Conservation (phyloP, 2,113 vertebrate genomes). For the Typhlomys cinereus region DNA sequence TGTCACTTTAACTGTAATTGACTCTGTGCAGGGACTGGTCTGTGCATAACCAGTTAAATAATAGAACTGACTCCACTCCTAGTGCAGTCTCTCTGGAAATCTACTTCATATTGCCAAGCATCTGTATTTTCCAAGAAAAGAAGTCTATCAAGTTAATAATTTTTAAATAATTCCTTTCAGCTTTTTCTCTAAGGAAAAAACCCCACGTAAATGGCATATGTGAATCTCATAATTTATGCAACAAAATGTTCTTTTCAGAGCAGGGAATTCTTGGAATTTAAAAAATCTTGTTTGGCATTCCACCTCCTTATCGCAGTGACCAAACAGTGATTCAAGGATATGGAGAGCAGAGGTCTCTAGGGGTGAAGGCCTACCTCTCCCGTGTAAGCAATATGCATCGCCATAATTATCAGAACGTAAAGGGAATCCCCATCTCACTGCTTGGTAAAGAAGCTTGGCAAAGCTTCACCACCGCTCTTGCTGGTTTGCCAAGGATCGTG, state of each 20-base stretch:
- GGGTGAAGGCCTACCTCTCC: not conserved
- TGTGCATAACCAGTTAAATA: not conserved
- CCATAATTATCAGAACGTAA: not conserved
- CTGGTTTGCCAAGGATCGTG: not conserved
- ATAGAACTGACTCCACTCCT: not conserved
- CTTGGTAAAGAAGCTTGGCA: constrained; percentile 14
- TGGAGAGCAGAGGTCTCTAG: not conserved
- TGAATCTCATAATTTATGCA: constrained; percentile 40
- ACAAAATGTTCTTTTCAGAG: constrained; percentile 56
- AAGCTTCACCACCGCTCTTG: not conserved
- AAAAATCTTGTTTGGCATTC: constrained; percentile 65
- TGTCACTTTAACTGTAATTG: not conserved
- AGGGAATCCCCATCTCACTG: not conserved
- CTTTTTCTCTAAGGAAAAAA: constrained; percentile 39
- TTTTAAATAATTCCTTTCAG: constrained; percentile 8
- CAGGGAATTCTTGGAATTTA: constrained; percentile 56
- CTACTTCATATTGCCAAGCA: not conserved
- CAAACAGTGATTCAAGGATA: not conserved
- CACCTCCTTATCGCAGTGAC: constrained; percentile 53
- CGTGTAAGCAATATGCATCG: not conserved
- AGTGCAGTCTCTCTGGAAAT: not conserved
- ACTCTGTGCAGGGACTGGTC: not conserved
- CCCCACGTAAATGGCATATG: not conserved
- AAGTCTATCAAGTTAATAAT: constrained; percentile 27
- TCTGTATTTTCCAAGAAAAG: constrained; percentile 24